Evolutionary conservation across 2,888 invertebrate genomes (phyloP).

Genomic region (Aporophyla nigra): DNA sequence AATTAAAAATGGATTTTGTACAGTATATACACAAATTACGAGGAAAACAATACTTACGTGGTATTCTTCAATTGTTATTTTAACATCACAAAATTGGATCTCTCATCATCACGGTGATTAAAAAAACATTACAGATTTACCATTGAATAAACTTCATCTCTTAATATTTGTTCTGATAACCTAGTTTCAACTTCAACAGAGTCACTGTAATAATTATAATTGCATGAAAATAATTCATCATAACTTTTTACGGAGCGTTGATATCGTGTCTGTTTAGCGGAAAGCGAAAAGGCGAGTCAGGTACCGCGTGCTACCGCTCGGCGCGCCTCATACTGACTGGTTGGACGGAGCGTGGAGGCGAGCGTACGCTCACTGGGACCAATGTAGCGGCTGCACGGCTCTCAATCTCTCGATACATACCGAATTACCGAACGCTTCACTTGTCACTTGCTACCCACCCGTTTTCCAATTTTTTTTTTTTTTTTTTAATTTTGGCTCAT

Average conservation of each 20-base stretch:
- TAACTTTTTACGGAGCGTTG: slow-evolving; percentile 71
- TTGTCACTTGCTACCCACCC: slow-evolving; percentile 34
- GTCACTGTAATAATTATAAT: slow-evolving; percentile 68
- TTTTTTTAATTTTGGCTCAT: neutral
- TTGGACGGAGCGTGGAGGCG: slow-evolving; percentile 23
- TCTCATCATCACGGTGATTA: slow-evolving; percentile 71
- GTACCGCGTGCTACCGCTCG: slow-evolving; percentile 76
- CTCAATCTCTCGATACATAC: slow-evolving; percentile 26
- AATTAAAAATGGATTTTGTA: slow-evolving; percentile 20
- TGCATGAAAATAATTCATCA: slow-evolving; percentile 74
- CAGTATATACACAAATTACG: slow-evolving; percentile 20
- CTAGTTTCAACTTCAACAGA: slow-evolving; percentile 68
- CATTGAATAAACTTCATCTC: slow-evolving; percentile 66
- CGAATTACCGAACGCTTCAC: slow-evolving; percentile 9
- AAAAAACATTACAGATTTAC: slow-evolving; percentile 64
- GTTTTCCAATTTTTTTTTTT: neutral
- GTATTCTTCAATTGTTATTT: slow-evolving; percentile 59
- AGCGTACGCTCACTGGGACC: slow-evolving; percentile 30
- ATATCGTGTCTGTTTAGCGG: slow-evolving; percentile 77
- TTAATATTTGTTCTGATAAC: slow-evolving; percentile 66
- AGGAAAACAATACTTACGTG: slow-evolving; percentile 66
- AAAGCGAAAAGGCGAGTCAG: slow-evolving; percentile 63
- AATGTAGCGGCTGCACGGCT: slow-evolving; percentile 26
- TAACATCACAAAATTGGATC: slow-evolving; percentile 67
- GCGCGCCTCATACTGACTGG: slow-evolving; percentile 81